Evolutionary conservation across 2,113 vertebrate species (phyloP).

Genomic region (Aegypius monachus): DNA sequence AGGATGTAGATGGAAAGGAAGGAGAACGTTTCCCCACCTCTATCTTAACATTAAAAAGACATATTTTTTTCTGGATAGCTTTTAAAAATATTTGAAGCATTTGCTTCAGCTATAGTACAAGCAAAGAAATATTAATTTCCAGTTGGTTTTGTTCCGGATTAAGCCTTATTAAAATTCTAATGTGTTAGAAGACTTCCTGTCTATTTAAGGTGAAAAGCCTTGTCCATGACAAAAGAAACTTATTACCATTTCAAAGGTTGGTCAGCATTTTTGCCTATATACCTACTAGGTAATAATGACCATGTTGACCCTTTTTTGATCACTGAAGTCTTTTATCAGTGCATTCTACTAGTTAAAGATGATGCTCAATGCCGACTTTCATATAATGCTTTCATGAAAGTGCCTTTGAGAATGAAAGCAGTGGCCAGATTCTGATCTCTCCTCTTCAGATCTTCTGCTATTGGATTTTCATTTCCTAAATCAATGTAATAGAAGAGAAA

Average conservation of each 20-base stretch:
- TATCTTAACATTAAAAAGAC: background rate
- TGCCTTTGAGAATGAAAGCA: constrained; percentile 43
- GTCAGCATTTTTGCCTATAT: constrained; percentile 12
- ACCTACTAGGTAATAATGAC: constrained; percentile 18
- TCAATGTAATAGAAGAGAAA: background rate
- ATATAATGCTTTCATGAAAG: constrained; percentile 31
- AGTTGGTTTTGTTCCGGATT: background rate
- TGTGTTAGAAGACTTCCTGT: background rate
- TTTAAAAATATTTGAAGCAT: background rate
- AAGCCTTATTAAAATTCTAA: constrained; percentile 10
- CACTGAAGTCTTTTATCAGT: constrained; percentile 16
- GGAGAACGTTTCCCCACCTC: background rate
- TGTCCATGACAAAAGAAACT: constrained; percentile 1
- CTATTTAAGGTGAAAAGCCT: constrained; percentile 18
- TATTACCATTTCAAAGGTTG: constrained; percentile 29
- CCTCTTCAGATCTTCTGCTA: constrained; percentile 32
- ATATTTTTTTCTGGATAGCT: background rate
- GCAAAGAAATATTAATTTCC: background rate
- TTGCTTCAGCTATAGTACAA: background rate
- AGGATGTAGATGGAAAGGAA: background rate
- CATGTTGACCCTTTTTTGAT: constrained; percentile 26
- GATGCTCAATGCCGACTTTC: background rate
- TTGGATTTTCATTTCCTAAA: constrained; percentile 45
- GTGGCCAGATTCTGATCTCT: constrained; percentile 43
- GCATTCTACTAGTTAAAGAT: background rate